Base-by-base conservation (phyloP, 1,140 invertebrate species). In the Temnothorax nylanderi region DNA sequence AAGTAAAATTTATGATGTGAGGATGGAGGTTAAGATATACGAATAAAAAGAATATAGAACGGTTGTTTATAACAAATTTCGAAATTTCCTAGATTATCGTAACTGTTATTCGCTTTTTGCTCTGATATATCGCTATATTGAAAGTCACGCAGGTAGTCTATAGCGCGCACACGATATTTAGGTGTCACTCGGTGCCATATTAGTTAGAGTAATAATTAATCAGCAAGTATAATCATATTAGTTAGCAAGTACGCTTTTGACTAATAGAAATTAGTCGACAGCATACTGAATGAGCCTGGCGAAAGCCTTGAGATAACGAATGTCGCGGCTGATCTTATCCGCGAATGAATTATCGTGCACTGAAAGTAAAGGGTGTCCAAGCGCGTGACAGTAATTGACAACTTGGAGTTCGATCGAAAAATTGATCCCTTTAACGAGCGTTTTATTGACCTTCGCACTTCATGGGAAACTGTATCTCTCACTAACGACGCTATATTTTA, bases 341-440 rank as follows among this genome's bases (percentile, higher is more conserved):
- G 37, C 32, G 78, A 82, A 71, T 82, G 21, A 82, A 72, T 82
- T 82, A 82, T 72, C 65, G 49, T 16, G 5, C 67, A 54, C 58
- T 58, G 60, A 72, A 58, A 72, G 64, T 69, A 82, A 82, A 58
- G 78, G 67, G 37, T 44, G 65, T 26, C 32, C 78, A 49, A 44
- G 49, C 18, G 37, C 47, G 47, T 44, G 60, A 78, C 41, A 4
- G 13, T 78, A 78, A 78, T 78, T 78, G 58, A 78, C 18, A 41
- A 65, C 44, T 65, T 32, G 16, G 37, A 64, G 18, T 44, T 10
- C 18, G 58, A 78, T 47, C 44, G 76, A 78, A 78, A 78, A 78
- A 78, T 78, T 65, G 76, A 78, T 78, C 32, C 44, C 60, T 65
- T 78, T 32, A 78, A 78, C 13, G 32, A 65, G 41, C 44, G 32